Conservation (phyloP, 64 coral and sea anemone species). For the Pachyseris speciosa region DNA sequence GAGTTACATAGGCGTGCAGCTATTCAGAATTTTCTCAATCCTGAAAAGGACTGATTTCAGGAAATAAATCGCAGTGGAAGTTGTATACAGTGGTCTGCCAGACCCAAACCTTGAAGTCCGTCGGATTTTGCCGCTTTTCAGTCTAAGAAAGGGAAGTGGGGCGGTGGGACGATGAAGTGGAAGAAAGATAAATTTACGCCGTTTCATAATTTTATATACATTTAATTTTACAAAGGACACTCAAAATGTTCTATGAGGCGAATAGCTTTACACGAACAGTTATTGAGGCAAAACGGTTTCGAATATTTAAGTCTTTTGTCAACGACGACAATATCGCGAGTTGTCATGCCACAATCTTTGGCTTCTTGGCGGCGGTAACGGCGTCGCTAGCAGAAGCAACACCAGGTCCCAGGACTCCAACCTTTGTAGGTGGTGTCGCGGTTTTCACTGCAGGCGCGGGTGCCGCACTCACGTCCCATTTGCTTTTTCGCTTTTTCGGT, state of each 20-base stretch:
- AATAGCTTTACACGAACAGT: not conserved
- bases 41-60: too few relatives aligned
- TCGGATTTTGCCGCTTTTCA: too few relatives aligned
- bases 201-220: too few relatives aligned
- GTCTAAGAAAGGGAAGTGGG: too few relatives aligned
- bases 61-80: too few relatives aligned
- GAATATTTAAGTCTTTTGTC: not conserved
- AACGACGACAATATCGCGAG: not conserved
- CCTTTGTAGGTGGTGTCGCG: constrained; percentile 49
- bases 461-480: constrained; percentile 62
- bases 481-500: constrained; percentile 72
- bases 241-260: not conserved
- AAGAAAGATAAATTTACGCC: too few relatives aligned
- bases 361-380: constrained; percentile 60
- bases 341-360: constrained; percentile 42
- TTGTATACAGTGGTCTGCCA: too few relatives aligned
- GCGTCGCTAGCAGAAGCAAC: constrained; percentile 5
- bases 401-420: not conserved
- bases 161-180: too few relatives aligned
- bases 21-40: too few relatives aligned
- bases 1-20: too few relatives aligned
- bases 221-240: not conserved
- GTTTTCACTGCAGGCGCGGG: constrained; percentile 48
- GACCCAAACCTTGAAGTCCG: too few relatives aligned
- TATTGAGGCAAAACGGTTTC: not conserved